Base-by-base conservation (phyloP, 2,797 vertebrate genomes). In the Pseudocheirus occidentalis region DNA sequence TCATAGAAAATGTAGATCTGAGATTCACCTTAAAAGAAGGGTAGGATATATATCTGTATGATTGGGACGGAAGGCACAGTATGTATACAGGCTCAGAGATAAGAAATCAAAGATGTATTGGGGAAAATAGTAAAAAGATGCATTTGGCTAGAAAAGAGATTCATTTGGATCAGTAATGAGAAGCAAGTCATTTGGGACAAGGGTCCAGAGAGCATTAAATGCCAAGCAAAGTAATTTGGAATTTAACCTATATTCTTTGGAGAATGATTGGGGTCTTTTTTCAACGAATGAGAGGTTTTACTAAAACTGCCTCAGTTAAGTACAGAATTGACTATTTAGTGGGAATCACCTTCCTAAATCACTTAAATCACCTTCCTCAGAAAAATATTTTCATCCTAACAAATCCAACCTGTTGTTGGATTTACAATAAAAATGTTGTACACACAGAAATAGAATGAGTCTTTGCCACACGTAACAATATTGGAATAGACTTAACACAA, bases 291-390 rank as follows among this genome's bases (percentile, higher is more conserved):
- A 92, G 2, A 94, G 87, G 55, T 4, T 87, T 24, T 52, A 18
- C 81, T 92, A 40, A 96, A 94, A 95, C 54, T 59, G 52, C 21
- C 40, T 87, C 27, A 18, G 50, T 87, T 93, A 56, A 58, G 55
- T 87, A 90, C 81, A 91, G 5, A 91, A 87, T 28, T 58, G 14
- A 40, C 10, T 9, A 91, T 31, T 94, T 95, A 29, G 28, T 52
- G 92, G 58, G 55, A 90, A 56, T 66, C 89, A 5, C 55, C 52
- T 52, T 52, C 52, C 18, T 31, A 92, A 55, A 62, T 92, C 52
- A 52, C 52, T 5, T 55, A 55, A 16, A 55, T 55, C 11, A 27
- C 73, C 29, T 59, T 40, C 93, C 9, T 87, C 93, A 66, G 27
- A 18, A 57, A 54, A 3, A 4, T 24, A 14, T 21, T 93, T 95